Evolutionary conservation across 2,888 invertebrate species (phyloP).

Genomic region (Tiliacea citrago): DNA sequence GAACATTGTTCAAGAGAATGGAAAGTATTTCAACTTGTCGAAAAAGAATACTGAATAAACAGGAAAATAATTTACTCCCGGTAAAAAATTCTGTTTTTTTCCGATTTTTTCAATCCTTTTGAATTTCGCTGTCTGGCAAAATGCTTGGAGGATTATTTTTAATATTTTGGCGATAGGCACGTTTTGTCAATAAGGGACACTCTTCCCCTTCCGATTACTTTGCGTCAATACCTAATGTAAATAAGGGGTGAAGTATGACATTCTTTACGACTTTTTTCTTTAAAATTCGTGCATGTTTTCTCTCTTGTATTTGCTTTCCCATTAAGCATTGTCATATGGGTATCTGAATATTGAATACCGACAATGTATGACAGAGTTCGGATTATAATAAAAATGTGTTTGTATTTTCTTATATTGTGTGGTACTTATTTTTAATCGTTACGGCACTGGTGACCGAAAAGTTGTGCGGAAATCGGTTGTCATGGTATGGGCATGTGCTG

Average conservation of each 20-base stretch:
- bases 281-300: slow-evolving; percentile 63
- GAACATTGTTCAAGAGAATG: slow-evolving; percentile 22
- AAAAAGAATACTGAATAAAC: slow-evolving; percentile 58
- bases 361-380: slow-evolving; percentile 14
- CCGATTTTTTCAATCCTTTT: slow-evolving; percentile 67
- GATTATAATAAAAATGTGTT: slow-evolving; percentile 2
- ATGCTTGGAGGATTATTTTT: slow-evolving; percentile 78
- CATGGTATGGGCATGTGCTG: no score
- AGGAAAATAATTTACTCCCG: slow-evolving; percentile 59
- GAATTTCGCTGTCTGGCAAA: slow-evolving; percentile 71
- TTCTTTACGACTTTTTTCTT: slow-evolving; percentile 67
- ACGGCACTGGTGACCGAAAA: no score
- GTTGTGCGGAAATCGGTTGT: no score
- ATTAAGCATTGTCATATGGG: slow-evolving; percentile 63
- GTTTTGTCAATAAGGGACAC: slow-evolving; percentile 86
- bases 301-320: slow-evolving; percentile 67
- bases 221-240: slow-evolving; percentile 83
- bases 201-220: slow-evolving; percentile 82
- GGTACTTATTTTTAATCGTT: neutral
- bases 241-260: slow-evolving; percentile 77
- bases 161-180: slow-evolving; percentile 82
- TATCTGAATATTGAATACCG: slow-evolving; percentile 49
- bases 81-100: slow-evolving; percentile 40
- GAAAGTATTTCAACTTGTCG: slow-evolving; percentile 46
- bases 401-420: slow-evolving; percentile 3